Conservation (phyloP, 2,113 vertebrate species). For the Vulpes vulpes region DNA sequence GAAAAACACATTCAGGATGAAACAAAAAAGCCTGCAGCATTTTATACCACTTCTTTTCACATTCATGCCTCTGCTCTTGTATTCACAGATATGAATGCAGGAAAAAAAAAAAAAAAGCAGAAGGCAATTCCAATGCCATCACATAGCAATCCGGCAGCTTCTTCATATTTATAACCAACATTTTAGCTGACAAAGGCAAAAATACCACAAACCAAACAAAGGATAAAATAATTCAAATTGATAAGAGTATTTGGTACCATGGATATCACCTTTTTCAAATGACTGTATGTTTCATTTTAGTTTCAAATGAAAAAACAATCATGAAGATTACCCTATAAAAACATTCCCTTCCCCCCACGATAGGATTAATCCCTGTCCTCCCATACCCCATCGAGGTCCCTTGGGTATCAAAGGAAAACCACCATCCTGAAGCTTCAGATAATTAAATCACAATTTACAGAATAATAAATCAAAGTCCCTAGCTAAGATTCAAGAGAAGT, state of each 20-base stretch:
- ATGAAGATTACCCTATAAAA: not conserved
- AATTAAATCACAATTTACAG: constrained; percentile 75
- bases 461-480: constrained; percentile 62
- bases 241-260: not conserved
- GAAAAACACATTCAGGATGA: constrained; percentile 23
- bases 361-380: constrained; percentile 33
- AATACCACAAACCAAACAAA: constrained; percentile 76
- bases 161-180: constrained; percentile 62
- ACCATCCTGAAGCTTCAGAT: constrained; percentile 70
- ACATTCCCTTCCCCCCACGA: constrained; percentile 60
- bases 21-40: constrained; percentile 35
- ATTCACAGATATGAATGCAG: not conserved
- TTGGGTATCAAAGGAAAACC: constrained; percentile 59
- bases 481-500: constrained; percentile 46
- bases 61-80: not conserved
- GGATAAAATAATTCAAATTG: constrained; percentile 51
- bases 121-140: constrained; percentile 38
- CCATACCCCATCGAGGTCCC: constrained; percentile 54
- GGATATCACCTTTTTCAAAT: not conserved
- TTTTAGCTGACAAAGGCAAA: constrained; percentile 69
- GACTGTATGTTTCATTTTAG: constrained; percentile 28
- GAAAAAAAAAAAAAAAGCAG: constrained; percentile 15
- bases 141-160: constrained; percentile 54
- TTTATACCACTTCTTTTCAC: constrained; percentile 10
- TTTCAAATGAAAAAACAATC: constrained; percentile 53